These are phyloP conservation scores for Synchiropus splendidus DNA, from an alignment of 2,113 vertebrate species.

Conservation along the genomic window DNA sequence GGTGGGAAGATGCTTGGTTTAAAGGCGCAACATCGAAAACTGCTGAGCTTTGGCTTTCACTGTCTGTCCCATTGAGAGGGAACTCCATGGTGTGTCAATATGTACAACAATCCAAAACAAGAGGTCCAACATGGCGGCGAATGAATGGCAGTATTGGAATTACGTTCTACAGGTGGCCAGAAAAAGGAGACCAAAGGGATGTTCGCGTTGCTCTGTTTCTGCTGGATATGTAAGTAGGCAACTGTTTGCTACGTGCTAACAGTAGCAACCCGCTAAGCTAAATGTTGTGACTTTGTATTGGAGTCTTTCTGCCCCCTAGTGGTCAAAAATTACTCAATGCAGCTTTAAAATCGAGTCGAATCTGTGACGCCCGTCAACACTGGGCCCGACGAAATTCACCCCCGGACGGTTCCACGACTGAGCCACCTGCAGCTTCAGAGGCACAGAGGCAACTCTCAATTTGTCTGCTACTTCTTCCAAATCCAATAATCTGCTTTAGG, in stretches of 20 bases:
- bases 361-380: slow-evolving; percentile 25
- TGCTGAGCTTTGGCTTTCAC: no score
- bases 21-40: no score
- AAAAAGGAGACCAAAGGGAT: slow-evolving; percentile 64
- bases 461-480: slow-evolving; percentile 56
- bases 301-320: slow-evolving; percentile 63
- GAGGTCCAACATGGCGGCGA: slow-evolving; percentile 49
- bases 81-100: not conserved
- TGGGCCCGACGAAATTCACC: slow-evolving; percentile 34
- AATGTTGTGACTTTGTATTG: slow-evolving; percentile 50
- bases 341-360: slow-evolving; percentile 46
- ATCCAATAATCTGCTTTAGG: slow-evolving; percentile 20
- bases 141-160: slow-evolving; percentile 47
- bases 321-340: slow-evolving; percentile 53
- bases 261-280: slow-evolving; percentile 55
- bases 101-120: slow-evolving; percentile 4
- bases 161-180: slow-evolving; percentile 67
- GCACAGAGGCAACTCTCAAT: slow-evolving; percentile 63
- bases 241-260: slow-evolving; percentile 60
- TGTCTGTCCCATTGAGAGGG: no score
- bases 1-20: no score
- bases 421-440: slow-evolving; percentile 51
- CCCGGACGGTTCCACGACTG: slow-evolving; percentile 34
- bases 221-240: slow-evolving; percentile 65
- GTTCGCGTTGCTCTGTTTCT: slow-evolving; percentile 66